Percentiles rank a stretch among this genome's conserved stretches.
These are phyloP conservation scores for Lethenteron camtschaticum DNA, from an alignment of 2,113 vertebrate genomes.

Conservation along the genomic window DNA sequence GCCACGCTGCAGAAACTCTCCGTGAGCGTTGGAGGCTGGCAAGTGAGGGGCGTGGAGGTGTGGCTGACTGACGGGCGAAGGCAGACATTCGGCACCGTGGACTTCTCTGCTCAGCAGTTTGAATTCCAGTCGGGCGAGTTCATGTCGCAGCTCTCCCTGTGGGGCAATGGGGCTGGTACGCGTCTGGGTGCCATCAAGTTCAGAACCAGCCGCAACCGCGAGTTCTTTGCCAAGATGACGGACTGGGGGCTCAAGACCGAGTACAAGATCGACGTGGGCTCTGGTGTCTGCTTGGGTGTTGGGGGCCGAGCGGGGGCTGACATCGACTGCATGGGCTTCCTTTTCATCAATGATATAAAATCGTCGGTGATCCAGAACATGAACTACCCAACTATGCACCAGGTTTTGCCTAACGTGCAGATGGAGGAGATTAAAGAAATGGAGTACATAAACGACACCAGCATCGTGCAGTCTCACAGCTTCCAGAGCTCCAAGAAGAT, in stretches of 20 bases:
- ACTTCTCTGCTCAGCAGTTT: constrained; percentile 8
- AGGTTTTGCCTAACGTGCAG: constrained; percentile 2
- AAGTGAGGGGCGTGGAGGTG: too few species aligned
- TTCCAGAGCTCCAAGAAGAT: too few species aligned
- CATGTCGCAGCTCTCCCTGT: constrained; percentile 14
- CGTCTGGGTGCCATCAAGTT: constrained; percentile 15
- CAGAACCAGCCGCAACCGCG: constrained; percentile 6
- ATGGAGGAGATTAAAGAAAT: constrained; percentile 11
- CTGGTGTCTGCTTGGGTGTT: constrained; percentile 14
- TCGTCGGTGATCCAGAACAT: constrained; percentile 9
- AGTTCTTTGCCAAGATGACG: constrained; percentile 12
- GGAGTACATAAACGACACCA: too few species aligned
- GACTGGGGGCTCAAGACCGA: constrained; percentile 11
- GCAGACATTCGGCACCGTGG: constrained; percentile 7
- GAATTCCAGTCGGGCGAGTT: constrained; percentile 11
- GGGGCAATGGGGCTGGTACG: constrained; percentile 12
- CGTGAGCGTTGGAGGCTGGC: too few species aligned
- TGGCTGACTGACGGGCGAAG: background rate
- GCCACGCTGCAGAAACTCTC: too few species aligned
- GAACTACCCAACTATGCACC: constrained; percentile 11
- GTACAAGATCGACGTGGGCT: constrained; percentile 11
- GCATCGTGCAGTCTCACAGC: too few species aligned
- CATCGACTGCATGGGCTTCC: constrained; percentile 10
- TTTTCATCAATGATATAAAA: constrained; percentile 12
- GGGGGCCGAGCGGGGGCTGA: background rate